Evolutionary conservation across 2,888 invertebrate genomes (phyloP), one percentile per base, ranked within the genome.

Genomic region (Campoletis raptor): DNA sequence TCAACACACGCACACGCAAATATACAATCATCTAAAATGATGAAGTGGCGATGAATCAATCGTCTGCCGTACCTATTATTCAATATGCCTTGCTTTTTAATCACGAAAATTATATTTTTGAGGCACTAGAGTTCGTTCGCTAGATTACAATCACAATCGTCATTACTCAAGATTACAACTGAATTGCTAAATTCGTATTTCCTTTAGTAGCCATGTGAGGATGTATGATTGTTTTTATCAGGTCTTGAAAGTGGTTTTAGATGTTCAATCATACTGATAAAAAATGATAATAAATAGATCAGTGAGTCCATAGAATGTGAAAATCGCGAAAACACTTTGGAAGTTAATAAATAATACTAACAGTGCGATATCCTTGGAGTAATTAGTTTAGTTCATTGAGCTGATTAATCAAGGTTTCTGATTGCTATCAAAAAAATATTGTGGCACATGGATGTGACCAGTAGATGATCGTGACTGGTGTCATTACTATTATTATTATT

Each of bases 151-250:
- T 82, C 74, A 36, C 69, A 30, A 73, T 67, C 78, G 81, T 78
- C 66, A 72, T 48, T 40, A 45, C 15, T 76, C 64, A n/a, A 78
- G 85, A 85, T 85, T 77, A 77, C 12, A 66, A 77, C 66, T 24
- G 24, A 42, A 40, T 69, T 80, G 15, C 9, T 21, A 8, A 21
- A 42, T 37, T 21, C 61, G 24, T 61, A n/a, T 30, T 64, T 66
- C 21, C 6, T 30, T n/a, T 24, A 66, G 57, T 30, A 30, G 24
- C 12, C 30, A 30, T 30, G 30, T 10, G 10, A 5, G 8, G 0
- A n/a, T 8, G 8, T 48, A 61, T 48, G 67, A 76, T 69, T 57
- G 67, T 66, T 66, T 54, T 66, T 18, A 52, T 74, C 81, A 10
- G 37, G 48, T 48, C 36, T 45, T 57, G 37, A 40, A 48, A 77